Percentiles rank a stretch among this genome's conserved stretches.
Conservation (phyloP, 2,113 vertebrate genomes). For the Emydocephalus ijimae region DNA sequence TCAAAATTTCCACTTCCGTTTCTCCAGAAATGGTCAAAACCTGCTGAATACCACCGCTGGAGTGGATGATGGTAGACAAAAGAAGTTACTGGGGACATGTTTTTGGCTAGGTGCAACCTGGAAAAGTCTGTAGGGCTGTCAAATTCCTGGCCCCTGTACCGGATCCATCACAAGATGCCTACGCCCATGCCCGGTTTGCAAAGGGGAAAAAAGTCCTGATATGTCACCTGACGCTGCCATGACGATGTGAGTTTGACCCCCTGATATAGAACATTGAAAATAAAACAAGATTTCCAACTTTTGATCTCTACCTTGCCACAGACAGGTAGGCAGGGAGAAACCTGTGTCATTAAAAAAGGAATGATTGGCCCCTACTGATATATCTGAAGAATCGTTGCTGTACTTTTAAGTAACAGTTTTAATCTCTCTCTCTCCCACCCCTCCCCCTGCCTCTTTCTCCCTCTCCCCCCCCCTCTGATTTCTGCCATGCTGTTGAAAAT, state of each 20-base stretch:
- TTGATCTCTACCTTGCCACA: background rate
- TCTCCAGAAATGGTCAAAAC: too few species aligned
- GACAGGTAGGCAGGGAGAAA: background rate
- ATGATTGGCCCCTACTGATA: background rate
- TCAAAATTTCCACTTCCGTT: too few species aligned
- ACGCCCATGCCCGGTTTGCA: too few species aligned
- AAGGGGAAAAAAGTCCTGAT: too few species aligned
- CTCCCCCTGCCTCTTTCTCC: too few species aligned
- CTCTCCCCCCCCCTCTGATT: too few species aligned
- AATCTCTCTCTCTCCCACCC: background rate
- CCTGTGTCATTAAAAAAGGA: background rate
- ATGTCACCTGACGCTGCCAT: too few species aligned
- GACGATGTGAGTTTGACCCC: too few species aligned
- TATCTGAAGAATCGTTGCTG: background rate
- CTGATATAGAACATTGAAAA: background rate
- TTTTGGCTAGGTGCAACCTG: background rate
- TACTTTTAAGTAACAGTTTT: background rate
- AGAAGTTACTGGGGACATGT: background rate
- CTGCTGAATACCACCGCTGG: too few species aligned
- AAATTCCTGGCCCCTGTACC: too few species aligned
- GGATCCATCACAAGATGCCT: too few species aligned
- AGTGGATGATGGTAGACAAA: background rate
- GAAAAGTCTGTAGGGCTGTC: background rate
- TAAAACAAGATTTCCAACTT: background rate
- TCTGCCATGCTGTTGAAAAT: background rate